Percentiles rank a stretch among this genome's conserved stretches.
Evolutionary conservation across 2,888 invertebrate species (phyloP).

Genomic region (Stegophylla sp.): DNA sequence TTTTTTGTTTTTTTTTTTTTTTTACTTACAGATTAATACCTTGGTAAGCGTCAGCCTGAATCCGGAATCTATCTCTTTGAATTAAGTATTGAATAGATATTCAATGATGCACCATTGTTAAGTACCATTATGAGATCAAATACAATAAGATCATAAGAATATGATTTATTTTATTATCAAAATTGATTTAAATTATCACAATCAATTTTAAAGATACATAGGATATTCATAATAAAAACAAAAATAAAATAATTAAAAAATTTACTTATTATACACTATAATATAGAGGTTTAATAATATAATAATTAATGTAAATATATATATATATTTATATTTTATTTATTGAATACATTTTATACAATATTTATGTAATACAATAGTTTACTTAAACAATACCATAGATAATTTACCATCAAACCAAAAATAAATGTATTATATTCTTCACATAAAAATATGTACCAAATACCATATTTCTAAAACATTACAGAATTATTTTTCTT

Average conservation of each 20-base stretch:
- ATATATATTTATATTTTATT: too few species aligned
- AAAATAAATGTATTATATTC: constrained; percentile 26
- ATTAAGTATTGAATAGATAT: too few species aligned
- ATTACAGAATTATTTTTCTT: neutral
- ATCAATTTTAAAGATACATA: constrained; percentile 28
- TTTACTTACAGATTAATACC: too few species aligned
- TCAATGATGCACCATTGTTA: too few species aligned
- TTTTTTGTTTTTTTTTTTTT: too few species aligned
- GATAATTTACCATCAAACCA: constrained; percentile 24
- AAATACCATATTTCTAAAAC: constrained; percentile 4
- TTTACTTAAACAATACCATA: constrained; percentile 9
- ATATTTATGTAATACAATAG: constrained; percentile 31
- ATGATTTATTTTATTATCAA: constrained; percentile 31
- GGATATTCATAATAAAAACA: constrained; percentile 29
- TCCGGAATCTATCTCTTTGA: too few species aligned
- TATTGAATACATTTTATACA: constrained; percentile 35
- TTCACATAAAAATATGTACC: constrained; percentile 17
- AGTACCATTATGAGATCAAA: too few species aligned
- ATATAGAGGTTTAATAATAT: constrained; percentile 22
- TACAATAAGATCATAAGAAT: constrained; percentile 7
- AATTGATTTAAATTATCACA: constrained; percentile 39
- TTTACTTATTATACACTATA: too few species aligned
- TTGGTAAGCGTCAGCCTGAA: too few species aligned
- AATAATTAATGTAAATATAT: constrained; percentile 7
- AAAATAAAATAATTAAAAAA: neutral